Evolutionary conservation across 2,888 invertebrate genomes (phyloP).

Genomic region (Ormia ochracea): DNA sequence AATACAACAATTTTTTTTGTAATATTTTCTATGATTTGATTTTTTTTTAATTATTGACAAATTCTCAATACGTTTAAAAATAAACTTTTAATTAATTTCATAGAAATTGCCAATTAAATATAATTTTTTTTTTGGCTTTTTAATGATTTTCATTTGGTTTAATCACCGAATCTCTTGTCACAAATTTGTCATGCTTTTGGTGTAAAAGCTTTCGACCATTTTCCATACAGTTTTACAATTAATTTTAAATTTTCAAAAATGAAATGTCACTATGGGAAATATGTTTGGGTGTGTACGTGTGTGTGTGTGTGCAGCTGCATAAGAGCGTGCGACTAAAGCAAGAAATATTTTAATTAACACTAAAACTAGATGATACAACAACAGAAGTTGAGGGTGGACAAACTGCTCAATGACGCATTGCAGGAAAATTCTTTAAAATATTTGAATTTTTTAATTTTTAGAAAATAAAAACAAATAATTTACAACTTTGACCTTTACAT

Average conservation of each 20-base stretch:
- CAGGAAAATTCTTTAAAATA: not conserved
- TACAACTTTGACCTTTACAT: constrained; percentile 43
- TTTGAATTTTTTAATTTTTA: not conserved
- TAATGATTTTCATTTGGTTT: not conserved
- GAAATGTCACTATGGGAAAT: constrained; percentile 10
- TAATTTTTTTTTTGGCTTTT: not conserved
- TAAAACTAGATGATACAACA: constrained; percentile 18
- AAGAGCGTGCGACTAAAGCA: not conserved
- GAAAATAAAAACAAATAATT: constrained; percentile 19
- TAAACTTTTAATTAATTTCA: constrained; percentile 36
- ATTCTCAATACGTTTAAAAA: constrained; percentile 26
- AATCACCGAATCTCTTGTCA: constrained; percentile 4
- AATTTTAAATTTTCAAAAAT: constrained; percentile 20
- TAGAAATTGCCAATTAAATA: constrained; percentile 5
- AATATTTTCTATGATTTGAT: too few relatives aligned
- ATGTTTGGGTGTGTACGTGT: too few relatives aligned
- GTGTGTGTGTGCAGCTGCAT: too few relatives aligned
- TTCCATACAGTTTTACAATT: constrained; percentile 49
- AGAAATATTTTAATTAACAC: constrained; percentile 21
- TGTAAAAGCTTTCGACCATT: constrained; percentile 31
- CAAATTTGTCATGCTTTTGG: constrained; percentile 20
- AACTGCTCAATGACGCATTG: constrained; percentile 37
- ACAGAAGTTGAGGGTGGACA: constrained; percentile 1
- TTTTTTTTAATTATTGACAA: constrained; percentile 33
- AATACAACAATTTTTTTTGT: not conserved